Conservation (phyloP, 1,140 invertebrate genomes). For the Trichonephila clavata region DNA sequence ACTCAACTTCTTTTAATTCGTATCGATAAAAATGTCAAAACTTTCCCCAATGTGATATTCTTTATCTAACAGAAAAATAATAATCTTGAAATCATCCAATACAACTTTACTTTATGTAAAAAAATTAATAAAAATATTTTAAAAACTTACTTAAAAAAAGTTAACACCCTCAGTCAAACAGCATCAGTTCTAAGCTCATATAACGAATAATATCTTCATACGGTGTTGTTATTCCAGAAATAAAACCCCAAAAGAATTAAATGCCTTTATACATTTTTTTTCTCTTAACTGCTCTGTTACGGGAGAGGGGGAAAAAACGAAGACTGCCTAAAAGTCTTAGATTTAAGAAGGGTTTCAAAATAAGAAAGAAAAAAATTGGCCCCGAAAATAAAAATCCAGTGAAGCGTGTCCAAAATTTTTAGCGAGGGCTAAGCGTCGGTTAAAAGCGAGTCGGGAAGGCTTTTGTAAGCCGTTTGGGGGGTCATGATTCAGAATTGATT, state of each 20-base stretch:
- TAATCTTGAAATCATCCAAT: too few species aligned
- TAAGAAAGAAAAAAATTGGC: not conserved
- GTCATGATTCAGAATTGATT: conserved; percentile 50
- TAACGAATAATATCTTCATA: too few species aligned
- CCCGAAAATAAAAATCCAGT: conserved; percentile 24
- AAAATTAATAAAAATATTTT: too few species aligned
- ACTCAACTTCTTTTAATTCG: too few species aligned
- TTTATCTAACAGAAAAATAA: too few species aligned
- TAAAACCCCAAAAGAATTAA: not conserved
- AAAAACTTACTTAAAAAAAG: too few species aligned
- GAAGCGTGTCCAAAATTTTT: conserved; percentile 46
- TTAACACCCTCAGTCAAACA: too few species aligned
- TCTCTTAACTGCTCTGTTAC: not conserved
- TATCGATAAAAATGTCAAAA: too few species aligned
- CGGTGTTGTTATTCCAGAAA: not conserved
- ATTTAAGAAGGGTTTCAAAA: not conserved
- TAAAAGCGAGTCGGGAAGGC: not conserved
- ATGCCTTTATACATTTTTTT: not conserved
- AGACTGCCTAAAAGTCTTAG: not conserved
- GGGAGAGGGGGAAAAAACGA: not conserved
- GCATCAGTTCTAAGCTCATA: too few species aligned
- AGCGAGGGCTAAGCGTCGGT: conserved; percentile 3
- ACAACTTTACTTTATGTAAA: too few species aligned
- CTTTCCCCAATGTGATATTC: too few species aligned
- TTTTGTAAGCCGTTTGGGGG: not conserved